These are phyloP conservation scores for Ovibos moschatus DNA, from an alignment of 2,113 vertebrate genomes.

Conservation along the genomic window DNA sequence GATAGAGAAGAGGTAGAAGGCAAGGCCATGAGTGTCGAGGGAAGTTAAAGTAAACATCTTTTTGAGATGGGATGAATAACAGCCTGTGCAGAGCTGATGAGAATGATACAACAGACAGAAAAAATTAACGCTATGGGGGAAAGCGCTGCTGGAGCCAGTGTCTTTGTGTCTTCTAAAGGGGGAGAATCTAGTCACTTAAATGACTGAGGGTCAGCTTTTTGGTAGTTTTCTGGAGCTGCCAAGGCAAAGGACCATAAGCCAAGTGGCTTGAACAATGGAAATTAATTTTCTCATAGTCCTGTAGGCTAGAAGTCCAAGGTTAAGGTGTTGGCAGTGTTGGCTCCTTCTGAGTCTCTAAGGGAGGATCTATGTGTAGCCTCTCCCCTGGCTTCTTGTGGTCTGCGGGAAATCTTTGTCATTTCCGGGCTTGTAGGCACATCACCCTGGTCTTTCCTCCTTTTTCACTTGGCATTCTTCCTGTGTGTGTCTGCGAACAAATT, in stretches of 20 bases:
- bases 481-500: not conserved
- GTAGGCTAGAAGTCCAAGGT: not conserved
- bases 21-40: not conserved
- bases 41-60: not conserved
- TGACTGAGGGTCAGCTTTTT: not conserved
- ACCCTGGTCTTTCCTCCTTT: not conserved
- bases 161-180: rapidly evolving
- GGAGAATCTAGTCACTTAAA: not conserved
- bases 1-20: not conserved
- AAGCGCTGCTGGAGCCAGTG: not conserved
- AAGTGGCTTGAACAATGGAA: not conserved
- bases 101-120: not conserved
- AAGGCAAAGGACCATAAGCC: not conserved
- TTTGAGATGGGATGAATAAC: not conserved
- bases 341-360: not conserved
- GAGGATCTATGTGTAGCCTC: not conserved
- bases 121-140: not conserved
- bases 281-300: not conserved
- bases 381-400: not conserved
- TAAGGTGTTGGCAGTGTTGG: not conserved
- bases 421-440: not conserved
- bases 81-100: not conserved
- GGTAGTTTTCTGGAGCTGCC: not conserved
- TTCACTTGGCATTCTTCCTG: not conserved
- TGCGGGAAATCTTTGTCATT: not conserved